Conservation (phyloP, 2,888 invertebrate species). For the Elegia similella region DNA sequence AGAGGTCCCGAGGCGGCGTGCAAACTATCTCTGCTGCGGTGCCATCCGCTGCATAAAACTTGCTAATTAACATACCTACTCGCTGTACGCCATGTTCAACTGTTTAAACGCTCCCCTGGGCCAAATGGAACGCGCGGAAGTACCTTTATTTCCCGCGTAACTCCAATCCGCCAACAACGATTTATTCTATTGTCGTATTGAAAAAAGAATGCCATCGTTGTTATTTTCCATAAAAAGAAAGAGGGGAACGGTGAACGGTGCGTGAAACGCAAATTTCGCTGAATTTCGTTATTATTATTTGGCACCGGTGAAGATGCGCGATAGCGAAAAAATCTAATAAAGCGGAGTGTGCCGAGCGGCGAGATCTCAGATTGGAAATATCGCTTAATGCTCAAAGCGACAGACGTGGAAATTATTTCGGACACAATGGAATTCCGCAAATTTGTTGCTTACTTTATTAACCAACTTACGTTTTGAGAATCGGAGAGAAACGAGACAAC, state of each 20-base stretch:
- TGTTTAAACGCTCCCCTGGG: constrained; percentile 38
- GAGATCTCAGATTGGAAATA: constrained; percentile 52
- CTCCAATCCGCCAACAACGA: constrained; percentile 37
- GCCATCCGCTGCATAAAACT: constrained; percentile 45
- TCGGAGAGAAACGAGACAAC: background rate
- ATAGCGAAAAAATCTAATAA: constrained; percentile 65
- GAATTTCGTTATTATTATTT: constrained; percentile 67
- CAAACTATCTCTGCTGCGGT: constrained; percentile 36
- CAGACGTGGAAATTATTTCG: constrained; percentile 27
- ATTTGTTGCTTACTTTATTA: background rate
- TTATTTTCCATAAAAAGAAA: constrained; percentile 38
- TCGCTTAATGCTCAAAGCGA: constrained; percentile 41
- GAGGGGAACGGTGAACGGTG: constrained; percentile 32
- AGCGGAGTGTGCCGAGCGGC: constrained; percentile 43
- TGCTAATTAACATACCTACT: constrained; percentile 50
- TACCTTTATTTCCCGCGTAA: constrained; percentile 35
- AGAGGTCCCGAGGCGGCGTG: constrained; percentile 29
- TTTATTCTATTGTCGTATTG: constrained; percentile 54
- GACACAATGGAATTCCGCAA: background rate
- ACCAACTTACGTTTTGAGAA: background rate
- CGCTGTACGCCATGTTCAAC: constrained; percentile 34
- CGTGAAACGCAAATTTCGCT: constrained; percentile 58
- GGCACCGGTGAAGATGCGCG: constrained; percentile 55
- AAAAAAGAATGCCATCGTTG: constrained; percentile 50
- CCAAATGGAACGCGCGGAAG: constrained; percentile 25